Conservation (phyloP, 2,797 vertebrate species). For the Falco peregrinus region DNA sequence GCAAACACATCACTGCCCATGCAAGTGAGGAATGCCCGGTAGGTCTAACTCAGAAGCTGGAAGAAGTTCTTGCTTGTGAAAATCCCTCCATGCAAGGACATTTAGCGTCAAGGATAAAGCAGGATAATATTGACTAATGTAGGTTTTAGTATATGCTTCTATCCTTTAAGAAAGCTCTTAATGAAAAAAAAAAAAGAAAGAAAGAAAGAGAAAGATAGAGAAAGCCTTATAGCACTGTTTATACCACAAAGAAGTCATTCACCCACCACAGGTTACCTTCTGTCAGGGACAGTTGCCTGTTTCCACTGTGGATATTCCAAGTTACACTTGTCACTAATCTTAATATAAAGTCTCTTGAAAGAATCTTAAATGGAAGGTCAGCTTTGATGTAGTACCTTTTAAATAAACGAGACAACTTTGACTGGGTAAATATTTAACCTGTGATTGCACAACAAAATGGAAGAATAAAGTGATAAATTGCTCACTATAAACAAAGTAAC, state of each 20-base stretch:
- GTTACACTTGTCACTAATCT: not conserved
- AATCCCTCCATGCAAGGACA: not conserved
- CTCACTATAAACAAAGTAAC: not conserved
- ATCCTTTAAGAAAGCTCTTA: not conserved
- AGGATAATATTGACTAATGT: no score
- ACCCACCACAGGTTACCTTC: not conserved
- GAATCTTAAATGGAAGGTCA: slow-evolving; percentile 33
- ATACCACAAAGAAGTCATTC: not conserved
- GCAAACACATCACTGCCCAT: not conserved
- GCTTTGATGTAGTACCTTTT: slow-evolving; percentile 8
- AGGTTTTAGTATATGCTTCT: not conserved
- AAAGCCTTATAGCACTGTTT: not conserved
- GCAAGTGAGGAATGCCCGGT: fast-evolving
- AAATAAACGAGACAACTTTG: slow-evolving; percentile 13
- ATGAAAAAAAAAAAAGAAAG: no score
- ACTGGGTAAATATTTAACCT: not conserved
- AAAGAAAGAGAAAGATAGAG: no score
- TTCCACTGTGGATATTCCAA: not conserved
- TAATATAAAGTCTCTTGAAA: slow-evolving; percentile 7
- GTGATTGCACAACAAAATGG: not conserved
- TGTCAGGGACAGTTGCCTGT: not conserved
- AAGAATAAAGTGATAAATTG: not conserved
- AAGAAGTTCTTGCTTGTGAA: not conserved
- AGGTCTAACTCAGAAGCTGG: no score
- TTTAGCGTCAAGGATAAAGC: not conserved